Conservation (phyloP, 2,797 vertebrate species). For the Propithecus perrieri region DNA sequence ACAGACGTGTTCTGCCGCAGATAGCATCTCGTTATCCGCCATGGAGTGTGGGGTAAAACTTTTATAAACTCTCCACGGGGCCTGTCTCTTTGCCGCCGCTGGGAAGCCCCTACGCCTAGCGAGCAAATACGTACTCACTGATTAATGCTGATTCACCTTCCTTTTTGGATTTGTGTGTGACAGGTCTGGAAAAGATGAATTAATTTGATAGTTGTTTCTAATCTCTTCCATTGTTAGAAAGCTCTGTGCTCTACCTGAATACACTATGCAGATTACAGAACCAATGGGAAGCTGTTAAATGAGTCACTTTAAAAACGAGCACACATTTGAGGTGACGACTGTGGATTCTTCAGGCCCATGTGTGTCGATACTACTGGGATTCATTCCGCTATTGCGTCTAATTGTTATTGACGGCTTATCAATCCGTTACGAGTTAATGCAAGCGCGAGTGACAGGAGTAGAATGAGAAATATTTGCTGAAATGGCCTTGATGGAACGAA, state of each 20-base stretch:
- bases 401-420: conserved; percentile 80
- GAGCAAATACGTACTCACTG: not conserved
- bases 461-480: conserved; percentile 81
- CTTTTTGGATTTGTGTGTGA: not conserved
- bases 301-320: conserved; percentile 75
- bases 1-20: not conserved
- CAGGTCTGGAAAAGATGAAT: conserved; percentile 64
- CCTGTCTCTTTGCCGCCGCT: not conserved
- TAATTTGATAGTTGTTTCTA: conserved; percentile 79
- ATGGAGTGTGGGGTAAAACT: not conserved
- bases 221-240: conserved; percentile 75
- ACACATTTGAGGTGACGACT: conserved; percentile 65
- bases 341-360: conserved; percentile 75
- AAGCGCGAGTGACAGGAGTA: conserved; percentile 72
- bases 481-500: conserved; percentile 81
- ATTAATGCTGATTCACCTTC: not conserved
- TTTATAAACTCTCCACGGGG: not conserved
- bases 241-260: conserved; percentile 18
- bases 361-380: conserved; percentile 63
- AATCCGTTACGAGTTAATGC: conserved; percentile 79
- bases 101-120: not conserved
- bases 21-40: not conserved
- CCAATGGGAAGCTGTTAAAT: conserved; percentile 68
- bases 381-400: conserved; percentile 74
- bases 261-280: not conserved